Conservation (phyloP, 2,888 invertebrate species). For the Epiblema foenella region DNA sequence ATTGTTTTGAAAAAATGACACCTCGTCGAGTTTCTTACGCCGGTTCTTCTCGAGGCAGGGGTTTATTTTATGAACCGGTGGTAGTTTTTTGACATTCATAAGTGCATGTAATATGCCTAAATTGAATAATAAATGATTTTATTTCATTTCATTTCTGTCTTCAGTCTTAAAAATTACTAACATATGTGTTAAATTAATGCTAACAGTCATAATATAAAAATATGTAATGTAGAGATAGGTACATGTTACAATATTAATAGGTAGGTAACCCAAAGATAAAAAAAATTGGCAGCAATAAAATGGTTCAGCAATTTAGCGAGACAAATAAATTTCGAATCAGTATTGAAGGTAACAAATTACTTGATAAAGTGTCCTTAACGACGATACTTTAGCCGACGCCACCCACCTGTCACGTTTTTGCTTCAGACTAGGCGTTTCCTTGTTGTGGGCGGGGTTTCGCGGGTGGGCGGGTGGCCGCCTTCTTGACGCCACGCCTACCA, state of each 20-base stretch:
- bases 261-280: conserved; percentile 23
- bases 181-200: no score
- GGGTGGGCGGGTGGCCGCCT: conserved; percentile 58
- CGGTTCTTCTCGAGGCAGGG: no score
- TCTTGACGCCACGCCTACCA: conserved; percentile 77
- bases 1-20: no score
- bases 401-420: conserved; percentile 81
- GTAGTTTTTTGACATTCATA: no score
- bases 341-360: conserved; percentile 81
- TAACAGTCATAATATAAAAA: no score
- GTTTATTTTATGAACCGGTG: no score
- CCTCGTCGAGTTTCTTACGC: no score
- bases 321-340: conserved; percentile 73
- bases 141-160: no score
- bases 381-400: conserved; percentile 73
- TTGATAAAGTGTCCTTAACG: conserved; percentile 83
- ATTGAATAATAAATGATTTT: no score
- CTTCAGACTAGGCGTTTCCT: conserved; percentile 61
- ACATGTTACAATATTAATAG: not conserved
- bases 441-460: conserved; percentile 61
- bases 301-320: conserved; percentile 43
- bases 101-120: no score
- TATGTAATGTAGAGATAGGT: no score
- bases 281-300: conserved; percentile 34
- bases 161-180: no score